phyloP scores from a whole-genome alignment of 37 sponge, comb jelly and placozoan species.

The Spongia lamella region DNA sequence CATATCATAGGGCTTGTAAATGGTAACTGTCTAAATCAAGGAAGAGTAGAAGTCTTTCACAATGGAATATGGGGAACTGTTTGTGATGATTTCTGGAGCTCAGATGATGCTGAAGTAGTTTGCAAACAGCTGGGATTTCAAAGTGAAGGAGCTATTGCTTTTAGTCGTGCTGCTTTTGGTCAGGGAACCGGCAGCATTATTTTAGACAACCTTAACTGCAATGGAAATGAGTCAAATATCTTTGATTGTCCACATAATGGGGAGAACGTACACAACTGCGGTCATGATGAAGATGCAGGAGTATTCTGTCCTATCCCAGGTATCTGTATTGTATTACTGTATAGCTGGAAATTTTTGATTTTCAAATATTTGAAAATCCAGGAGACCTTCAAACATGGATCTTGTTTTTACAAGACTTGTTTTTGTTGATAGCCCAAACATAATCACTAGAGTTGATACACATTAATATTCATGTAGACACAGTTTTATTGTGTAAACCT shows the following conservation, averaged over 20 bases:
- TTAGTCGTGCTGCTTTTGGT: background rate
- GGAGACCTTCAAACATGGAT: too few species aligned
- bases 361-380: too few species aligned
- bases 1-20: background rate
- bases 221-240: background rate
- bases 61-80: conserved; percentile 32
- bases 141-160: background rate
- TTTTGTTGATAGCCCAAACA: too few species aligned
- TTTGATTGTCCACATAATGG: conserved; percentile 7
- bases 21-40: background rate
- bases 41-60: conserved; percentile 28
- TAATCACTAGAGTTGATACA: too few species aligned
- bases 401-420: too few species aligned
- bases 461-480: too few species aligned
- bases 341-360: too few species aligned
- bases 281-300: background rate
- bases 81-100: conserved; percentile 20
- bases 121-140: conserved; percentile 22
- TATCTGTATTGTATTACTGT: too few species aligned
- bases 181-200: conserved; percentile 1
- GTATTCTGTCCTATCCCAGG: too few species aligned
- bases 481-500: too few species aligned
- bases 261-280: background rate
- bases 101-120: conserved; percentile 15
- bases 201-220: background rate